Evolutionary conservation across 2,113 vertebrate species (phyloP), one percentile per base, ranked within the genome.

Genomic region (Ondatra zibethicus): DNA sequence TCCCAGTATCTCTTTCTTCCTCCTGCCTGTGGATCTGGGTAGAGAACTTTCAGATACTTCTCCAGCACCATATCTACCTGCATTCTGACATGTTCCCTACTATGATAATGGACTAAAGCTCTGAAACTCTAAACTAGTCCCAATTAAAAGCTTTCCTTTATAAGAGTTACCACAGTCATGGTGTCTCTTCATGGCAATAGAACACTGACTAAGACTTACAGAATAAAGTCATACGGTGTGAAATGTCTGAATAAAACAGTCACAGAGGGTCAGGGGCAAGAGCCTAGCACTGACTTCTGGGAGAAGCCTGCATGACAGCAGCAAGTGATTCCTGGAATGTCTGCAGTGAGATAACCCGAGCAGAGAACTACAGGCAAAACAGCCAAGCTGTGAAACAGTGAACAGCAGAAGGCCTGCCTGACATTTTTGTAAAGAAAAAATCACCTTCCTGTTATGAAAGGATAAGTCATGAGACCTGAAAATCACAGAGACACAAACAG

Each of bases 361-460:
- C 19, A 1, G 9, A 65, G 72, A 76, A 76, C 13, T 61, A 36
- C 55, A 23, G 75, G 27, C 52, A 65, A 31, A 77, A 86, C 33
- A 72, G 39, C 8, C 52, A 80, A 61, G 31, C 31, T 84, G 36
- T 68, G 58, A 61, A 96, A 82, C 77, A 31, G 78, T 1, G 27
- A 58, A 77, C 9, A 50, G 61, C 23, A 93, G 77, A 97, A 91
- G 92, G 42, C 86, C 93, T 47, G 93, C 70, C 89, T 81, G 31
- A 93, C 63, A 39, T 63, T 82, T 97, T 76, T 66, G 19, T 55
- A 39, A 76, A 96, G 95, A 93, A 86, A 95, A 29, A 66, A 50
- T 61, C 72, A 42, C 2, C 88, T 98, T 97, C 97, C 96, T 98
- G 94, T 97, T 95, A 84, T 97, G 93, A 52, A 36, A 81, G 61